These are phyloP conservation scores for Melolontha melolontha DNA, from an alignment of 2,888 invertebrate genomes.

Conservation along the genomic window DNA sequence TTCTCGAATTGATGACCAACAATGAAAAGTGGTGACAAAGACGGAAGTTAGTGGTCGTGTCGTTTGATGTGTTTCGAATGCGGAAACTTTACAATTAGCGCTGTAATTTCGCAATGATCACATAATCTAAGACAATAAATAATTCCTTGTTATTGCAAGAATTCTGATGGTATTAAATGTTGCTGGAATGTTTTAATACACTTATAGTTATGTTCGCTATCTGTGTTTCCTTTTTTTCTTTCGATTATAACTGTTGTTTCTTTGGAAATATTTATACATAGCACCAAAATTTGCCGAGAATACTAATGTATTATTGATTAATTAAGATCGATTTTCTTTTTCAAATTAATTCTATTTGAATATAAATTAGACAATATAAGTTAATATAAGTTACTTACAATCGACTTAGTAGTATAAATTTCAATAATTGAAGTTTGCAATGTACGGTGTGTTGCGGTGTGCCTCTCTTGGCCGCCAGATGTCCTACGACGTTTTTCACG, in stretches of 20 bases:
- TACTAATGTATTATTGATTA: too few relatives aligned
- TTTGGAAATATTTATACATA: too few relatives aligned
- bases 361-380: too few relatives aligned
- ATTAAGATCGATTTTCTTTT: too few relatives aligned
- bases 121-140: slow-evolving; percentile 38
- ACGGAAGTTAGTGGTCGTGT: slow-evolving; percentile 14
- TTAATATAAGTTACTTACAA: too few relatives aligned
- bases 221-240: slow-evolving; percentile 1
- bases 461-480: too few relatives aligned
- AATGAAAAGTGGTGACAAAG: slow-evolving; percentile 12
- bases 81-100: slow-evolving; percentile 33
- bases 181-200: slow-evolving; percentile 33
- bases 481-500: too few relatives aligned
- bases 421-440: too few relatives aligned
- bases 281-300: too few relatives aligned
- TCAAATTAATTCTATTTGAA: too few relatives aligned
- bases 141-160: slow-evolving; percentile 34
- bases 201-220: slow-evolving; percentile 28
- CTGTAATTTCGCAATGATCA: slow-evolving; percentile 33
- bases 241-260: slow-evolving; percentile 6
- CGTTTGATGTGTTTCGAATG: slow-evolving; percentile 26
- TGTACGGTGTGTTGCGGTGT: too few relatives aligned
- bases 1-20: slow-evolving; percentile 11
- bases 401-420: too few relatives aligned
- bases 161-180: slow-evolving; percentile 30